Percentiles rank a stretch among this genome's conserved stretches.
These are phyloP conservation scores for Crocidura indochinensis DNA, from an alignment of 2,797 vertebrate genomes.

Conservation along the genomic window DNA sequence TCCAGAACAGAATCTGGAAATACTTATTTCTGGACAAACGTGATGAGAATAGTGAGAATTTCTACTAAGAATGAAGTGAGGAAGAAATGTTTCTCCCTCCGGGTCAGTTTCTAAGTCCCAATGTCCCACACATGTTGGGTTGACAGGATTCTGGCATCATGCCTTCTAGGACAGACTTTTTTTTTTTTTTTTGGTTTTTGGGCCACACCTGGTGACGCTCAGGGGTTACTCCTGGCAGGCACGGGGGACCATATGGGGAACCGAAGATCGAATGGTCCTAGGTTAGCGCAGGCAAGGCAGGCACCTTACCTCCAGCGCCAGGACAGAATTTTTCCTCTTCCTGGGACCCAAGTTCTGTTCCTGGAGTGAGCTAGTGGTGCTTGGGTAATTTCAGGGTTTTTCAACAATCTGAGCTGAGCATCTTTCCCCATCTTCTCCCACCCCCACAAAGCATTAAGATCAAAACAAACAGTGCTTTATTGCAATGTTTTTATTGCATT, in stretches of 20 bases:
- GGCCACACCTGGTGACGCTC: too few relatives aligned
- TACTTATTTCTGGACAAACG: constrained; percentile 7
- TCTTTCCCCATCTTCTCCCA: background rate
- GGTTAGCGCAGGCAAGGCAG: too few relatives aligned
- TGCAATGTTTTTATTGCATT: constrained; percentile 92
- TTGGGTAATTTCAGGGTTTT: constrained; percentile 14
- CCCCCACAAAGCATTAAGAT: background rate
- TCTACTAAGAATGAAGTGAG: background rate
- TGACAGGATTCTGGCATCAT: background rate
- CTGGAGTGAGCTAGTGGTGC: background rate
- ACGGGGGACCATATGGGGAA: too few relatives aligned
- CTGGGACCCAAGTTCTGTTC: background rate
- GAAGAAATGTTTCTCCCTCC: constrained; percentile 18
- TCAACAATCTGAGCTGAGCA: background rate
- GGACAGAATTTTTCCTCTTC: background rate
- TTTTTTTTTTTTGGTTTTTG: too few relatives aligned
- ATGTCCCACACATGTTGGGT: background rate
- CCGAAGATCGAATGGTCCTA: too few relatives aligned
- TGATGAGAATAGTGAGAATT: constrained; percentile 44
- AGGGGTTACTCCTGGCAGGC: too few relatives aligned
- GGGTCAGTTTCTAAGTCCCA: background rate
- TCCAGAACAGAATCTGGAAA: background rate
- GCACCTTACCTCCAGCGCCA: too few relatives aligned
- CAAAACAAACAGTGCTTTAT: constrained; percentile 88
- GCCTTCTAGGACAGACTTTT: background rate